phyloP scores from a whole-genome alignment of 2,797 vertebrate genomes.

The Philypnodon macrostomus region DNA sequence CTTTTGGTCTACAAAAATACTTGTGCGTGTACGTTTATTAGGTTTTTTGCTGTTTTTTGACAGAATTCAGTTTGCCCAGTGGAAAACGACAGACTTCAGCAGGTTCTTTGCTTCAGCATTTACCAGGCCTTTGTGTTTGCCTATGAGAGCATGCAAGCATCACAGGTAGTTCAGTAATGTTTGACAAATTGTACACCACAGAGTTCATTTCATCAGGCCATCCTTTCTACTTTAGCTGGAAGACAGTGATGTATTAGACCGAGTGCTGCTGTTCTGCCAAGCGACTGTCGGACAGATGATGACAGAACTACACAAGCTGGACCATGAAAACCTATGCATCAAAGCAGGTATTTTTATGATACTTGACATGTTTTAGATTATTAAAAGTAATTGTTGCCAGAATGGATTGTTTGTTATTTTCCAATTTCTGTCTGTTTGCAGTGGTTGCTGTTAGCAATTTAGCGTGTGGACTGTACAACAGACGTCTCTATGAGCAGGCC shows the following conservation, averaged over 20 bases:
- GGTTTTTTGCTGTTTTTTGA: slow-evolving; percentile 1
- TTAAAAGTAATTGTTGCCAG: not conserved
- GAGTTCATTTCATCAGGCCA: slow-evolving; percentile 28
- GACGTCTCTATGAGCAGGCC: slow-evolving; percentile 79
- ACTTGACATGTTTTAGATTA: slow-evolving; percentile 3
- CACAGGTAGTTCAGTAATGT: slow-evolving; percentile 74
- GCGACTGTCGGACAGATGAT: slow-evolving; percentile 75
- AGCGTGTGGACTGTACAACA: slow-evolving; percentile 83
- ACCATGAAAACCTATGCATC: slow-evolving; percentile 70
- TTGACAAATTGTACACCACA: not conserved
- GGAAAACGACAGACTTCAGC: slow-evolving; percentile 67
- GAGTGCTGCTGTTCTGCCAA: slow-evolving; percentile 73
- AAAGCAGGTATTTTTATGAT: slow-evolving; percentile 74
- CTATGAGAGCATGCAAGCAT: slow-evolving; percentile 76
- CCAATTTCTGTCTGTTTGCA: slow-evolving; percentile 44
- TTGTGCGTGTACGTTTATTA: no score
- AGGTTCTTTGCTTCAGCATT: slow-evolving; percentile 77
- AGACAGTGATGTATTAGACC: slow-evolving; percentile 50
- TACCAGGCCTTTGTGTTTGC: slow-evolving; percentile 77
- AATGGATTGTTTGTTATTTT: not conserved
- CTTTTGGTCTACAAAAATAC: not conserved
- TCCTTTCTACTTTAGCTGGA: slow-evolving; percentile 58
- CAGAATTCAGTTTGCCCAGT: slow-evolving; percentile 24
- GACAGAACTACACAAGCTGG: slow-evolving; percentile 72
- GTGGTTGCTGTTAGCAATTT: slow-evolving; percentile 81